These are phyloP conservation scores for Lithosia quadra DNA, from an alignment of 2,888 invertebrate species.

Conservation along the genomic window DNA sequence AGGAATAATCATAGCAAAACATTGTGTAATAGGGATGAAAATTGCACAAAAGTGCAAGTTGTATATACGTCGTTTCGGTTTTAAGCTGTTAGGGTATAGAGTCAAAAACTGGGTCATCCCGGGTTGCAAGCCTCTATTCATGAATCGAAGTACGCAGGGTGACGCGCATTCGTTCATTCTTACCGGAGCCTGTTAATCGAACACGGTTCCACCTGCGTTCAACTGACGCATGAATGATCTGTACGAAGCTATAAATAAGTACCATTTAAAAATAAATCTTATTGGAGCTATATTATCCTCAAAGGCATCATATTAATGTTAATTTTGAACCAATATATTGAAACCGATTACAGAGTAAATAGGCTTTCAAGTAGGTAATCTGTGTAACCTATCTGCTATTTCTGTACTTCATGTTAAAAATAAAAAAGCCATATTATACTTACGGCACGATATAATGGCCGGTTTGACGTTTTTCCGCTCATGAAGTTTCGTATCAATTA, in stretches of 20 bases:
- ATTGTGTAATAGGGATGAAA: slow-evolving; percentile 37
- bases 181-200: slow-evolving; percentile 72
- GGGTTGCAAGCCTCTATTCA: slow-evolving; percentile 89
- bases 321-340: background rate
- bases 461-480: too few species aligned
- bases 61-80: slow-evolving; percentile 57
- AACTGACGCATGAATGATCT: slow-evolving; percentile 61
- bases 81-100: slow-evolving; percentile 56
- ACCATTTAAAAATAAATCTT: slow-evolving; percentile 10
- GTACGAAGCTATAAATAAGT: slow-evolving; percentile 34
- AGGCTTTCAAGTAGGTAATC: background rate
- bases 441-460: too few species aligned
- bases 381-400: background rate
- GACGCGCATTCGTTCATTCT: slow-evolving; percentile 81
- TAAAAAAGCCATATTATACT: background rate
- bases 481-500: too few species aligned
- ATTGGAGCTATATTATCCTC: slow-evolving; percentile 8
- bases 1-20: slow-evolving; percentile 42
- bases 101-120: slow-evolving; percentile 89
- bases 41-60: slow-evolving; percentile 34
- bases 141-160: slow-evolving; percentile 83
- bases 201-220: slow-evolving; percentile 59
- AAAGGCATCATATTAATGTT: background rate
- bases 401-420: background rate
- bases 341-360: slow-evolving; percentile 5